Evolutionary conservation across 1,140 invertebrate genomes (phyloP).

Genomic region (Littorina saxatilis): DNA sequence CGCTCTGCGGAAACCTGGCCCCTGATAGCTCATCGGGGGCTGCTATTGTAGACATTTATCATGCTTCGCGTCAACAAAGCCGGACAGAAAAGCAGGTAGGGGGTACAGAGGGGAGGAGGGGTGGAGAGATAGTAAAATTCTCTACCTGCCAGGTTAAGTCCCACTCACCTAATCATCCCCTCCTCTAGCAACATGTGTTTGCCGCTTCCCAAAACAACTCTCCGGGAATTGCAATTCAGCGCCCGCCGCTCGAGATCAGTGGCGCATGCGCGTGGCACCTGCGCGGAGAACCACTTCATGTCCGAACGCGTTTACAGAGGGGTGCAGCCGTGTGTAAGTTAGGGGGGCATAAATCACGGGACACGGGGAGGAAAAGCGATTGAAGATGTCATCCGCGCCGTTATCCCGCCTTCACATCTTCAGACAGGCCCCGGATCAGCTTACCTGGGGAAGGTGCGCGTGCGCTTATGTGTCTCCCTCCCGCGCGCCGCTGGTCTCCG

Average conservation of each 20-base stretch:
- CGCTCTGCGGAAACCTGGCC: not conserved
- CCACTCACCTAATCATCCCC: not conserved
- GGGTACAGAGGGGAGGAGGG: not conserved
- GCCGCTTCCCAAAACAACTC: slow-evolving; percentile 25
- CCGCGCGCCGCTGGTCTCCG: not conserved
- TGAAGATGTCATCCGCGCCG: slow-evolving; percentile 32
- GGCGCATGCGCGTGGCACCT: slow-evolving; percentile 34
- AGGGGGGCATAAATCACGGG: slow-evolving; percentile 28
- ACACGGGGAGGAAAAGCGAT: slow-evolving; percentile 21
- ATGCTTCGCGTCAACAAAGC: not conserved
- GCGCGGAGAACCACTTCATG: slow-evolving; percentile 28
- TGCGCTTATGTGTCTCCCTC: slow-evolving; percentile 15
- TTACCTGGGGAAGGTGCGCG: slow-evolving; percentile 18
- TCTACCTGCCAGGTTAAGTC: not conserved
- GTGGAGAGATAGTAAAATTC: slow-evolving; percentile 7
- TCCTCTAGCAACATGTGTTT: slow-evolving; percentile 37
- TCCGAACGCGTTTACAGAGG: slow-evolving; percentile 24
- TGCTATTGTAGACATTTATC: slow-evolving; percentile 17
- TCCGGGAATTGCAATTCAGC: not conserved
- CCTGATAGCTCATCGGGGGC: not conserved
- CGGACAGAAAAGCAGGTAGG: too few relatives aligned
- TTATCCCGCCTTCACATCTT: slow-evolving; percentile 27
- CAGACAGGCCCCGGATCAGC: slow-evolving; percentile 20
- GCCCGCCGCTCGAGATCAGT: too few relatives aligned
- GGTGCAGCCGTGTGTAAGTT: slow-evolving; percentile 13